A percentile compares a stretch with the other conserved stretches of the same genome.
phyloP scores from a whole-genome alignment of 2,113 vertebrate genomes.

The Bettongia penicillata region DNA sequence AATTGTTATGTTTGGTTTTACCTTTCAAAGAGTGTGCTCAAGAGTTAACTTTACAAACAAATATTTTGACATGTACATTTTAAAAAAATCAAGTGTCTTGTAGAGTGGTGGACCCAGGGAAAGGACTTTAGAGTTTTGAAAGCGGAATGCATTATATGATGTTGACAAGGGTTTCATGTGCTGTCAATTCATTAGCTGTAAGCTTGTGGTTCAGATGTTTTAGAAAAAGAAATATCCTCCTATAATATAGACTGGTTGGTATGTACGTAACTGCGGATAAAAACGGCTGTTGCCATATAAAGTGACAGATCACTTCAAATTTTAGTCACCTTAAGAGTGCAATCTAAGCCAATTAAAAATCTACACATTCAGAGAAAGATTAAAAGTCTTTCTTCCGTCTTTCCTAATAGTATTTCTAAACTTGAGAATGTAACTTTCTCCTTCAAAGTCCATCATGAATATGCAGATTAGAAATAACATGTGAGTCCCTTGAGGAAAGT shows the following conservation, averaged over 20 bases:
- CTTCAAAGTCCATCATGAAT: neutral
- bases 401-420: neutral
- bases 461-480: neutral
- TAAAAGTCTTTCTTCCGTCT: neutral
- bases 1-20: neutral
- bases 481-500: neutral
- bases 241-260: neutral
- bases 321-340: neutral
- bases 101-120: neutral
- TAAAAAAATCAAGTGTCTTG: neutral
- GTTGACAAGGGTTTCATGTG: neutral
- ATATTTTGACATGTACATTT: neutral
- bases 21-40: neutral
- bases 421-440: neutral
- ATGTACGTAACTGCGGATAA: neutral
- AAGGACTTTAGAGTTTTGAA: neutral
- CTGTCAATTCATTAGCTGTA: neutral
- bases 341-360: neutral
- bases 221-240: neutral
- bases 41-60: neutral
- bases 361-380: neutral
- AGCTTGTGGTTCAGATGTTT: neutral
- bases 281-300: neutral
- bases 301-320: neutral
- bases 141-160: neutral